Conservation (phyloP, 2,888 invertebrate genomes). For the Heliothis peltigera region DNA sequence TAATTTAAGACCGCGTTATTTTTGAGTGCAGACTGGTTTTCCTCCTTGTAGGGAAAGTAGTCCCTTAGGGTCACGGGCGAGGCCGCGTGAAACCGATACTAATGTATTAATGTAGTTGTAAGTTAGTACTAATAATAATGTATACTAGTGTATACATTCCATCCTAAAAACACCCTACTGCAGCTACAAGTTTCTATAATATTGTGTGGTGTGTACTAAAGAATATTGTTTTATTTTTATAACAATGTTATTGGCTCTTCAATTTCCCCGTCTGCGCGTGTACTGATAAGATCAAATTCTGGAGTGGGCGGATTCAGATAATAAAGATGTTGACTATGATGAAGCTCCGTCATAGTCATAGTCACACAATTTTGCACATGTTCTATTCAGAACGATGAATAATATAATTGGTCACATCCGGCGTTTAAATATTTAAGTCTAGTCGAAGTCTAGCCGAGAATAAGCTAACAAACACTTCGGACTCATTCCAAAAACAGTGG, state of each 20-base stretch:
- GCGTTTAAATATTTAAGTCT: conserved; percentile 53
- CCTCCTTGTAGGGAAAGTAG: too few species aligned
- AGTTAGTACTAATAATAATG: too few species aligned
- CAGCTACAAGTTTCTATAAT: too few species aligned
- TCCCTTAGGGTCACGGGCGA: too few species aligned
- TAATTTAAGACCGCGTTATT: too few species aligned
- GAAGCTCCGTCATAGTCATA: conserved; percentile 49
- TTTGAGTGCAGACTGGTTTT: too few species aligned
- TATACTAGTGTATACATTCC: too few species aligned
- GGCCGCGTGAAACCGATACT: too few species aligned
- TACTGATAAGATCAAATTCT: conserved; percentile 21
- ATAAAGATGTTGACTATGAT: conserved; percentile 47
- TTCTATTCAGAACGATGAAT: conserved; percentile 54
- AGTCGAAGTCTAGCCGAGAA: conserved; percentile 44
- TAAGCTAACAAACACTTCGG: conserved; percentile 19
- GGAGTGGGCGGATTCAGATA: conserved; percentile 35
- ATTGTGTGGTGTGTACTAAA: neutral
- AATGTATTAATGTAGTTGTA: too few species aligned
- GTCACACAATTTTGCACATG: conserved; percentile 47
- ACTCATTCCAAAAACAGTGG: conserved; percentile 8
- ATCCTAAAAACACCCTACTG: too few species aligned
- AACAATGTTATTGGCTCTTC: conserved; percentile 6
- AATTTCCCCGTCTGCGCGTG: conserved; percentile 6
- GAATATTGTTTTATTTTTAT: conserved; percentile 7
- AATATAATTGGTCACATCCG: conserved; percentile 62